Conservation (phyloP, 2,888 invertebrate species). For the Lumbricus terrestris region DNA sequence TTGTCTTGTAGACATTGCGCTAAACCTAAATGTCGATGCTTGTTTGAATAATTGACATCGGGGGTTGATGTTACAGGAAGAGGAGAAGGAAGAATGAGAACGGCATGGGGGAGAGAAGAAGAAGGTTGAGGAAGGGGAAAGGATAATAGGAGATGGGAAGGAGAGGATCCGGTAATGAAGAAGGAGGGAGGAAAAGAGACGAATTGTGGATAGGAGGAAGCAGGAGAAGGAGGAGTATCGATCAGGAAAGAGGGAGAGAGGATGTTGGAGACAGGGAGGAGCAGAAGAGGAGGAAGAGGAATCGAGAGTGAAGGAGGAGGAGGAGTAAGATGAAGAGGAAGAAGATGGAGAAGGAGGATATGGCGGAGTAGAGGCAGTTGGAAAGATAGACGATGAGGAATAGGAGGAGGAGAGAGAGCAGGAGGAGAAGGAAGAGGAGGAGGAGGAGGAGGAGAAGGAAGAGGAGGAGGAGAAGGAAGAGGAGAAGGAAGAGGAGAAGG, state of each 20-base stretch:
- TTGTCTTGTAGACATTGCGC: slow-evolving; percentile 22
- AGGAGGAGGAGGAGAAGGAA: no score
- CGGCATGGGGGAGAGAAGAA: neutral
- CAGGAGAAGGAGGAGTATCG: no score
- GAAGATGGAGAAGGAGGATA: no score
- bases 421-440: neutral
- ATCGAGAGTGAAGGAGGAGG: no score
- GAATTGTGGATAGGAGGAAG: no score
- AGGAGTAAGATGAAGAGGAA: no score
- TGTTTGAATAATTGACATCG: neutral
- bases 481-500: no score
- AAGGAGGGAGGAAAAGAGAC: no score
- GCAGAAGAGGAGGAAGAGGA: no score
- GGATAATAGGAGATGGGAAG: neutral
- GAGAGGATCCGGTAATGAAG: neutral
- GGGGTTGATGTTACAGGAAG: neutral
- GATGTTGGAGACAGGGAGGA: no score
- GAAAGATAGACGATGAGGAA: neutral
- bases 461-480: no score
- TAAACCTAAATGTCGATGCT: neutral
- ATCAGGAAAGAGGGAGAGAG: no score
- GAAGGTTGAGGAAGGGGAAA: neutral
- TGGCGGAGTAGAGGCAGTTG: neutral
- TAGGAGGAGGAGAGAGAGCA: neutral
- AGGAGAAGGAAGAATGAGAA: neutral